These are phyloP conservation scores for Ceratina japonica DNA, from an alignment of 1,140 invertebrate species.

Conservation along the genomic window DNA sequence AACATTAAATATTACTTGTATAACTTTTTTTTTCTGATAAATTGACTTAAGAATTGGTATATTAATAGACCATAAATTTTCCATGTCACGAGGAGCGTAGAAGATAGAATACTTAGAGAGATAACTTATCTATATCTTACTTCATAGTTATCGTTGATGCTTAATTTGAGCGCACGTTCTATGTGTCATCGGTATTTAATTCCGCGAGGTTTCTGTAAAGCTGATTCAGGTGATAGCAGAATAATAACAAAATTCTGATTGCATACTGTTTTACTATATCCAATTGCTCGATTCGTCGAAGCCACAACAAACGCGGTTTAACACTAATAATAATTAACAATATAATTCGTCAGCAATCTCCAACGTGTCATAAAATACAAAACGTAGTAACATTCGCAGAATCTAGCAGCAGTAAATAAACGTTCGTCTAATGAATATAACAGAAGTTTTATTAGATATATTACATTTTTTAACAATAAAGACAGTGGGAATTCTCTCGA, in stretches of 20 bases:
- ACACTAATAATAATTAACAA: too few species aligned
- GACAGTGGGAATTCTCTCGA: constrained; percentile 52
- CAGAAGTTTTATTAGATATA: constrained; percentile 63
- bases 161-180: neutral
- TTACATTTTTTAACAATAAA: constrained; percentile 64
- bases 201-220: neutral
- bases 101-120: neutral
- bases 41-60: neutral
- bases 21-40: too few species aligned
- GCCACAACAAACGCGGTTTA: too few species aligned
- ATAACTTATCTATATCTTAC: constrained; percentile 12
- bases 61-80: neutral
- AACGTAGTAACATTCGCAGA: too few species aligned
- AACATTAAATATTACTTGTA: too few species aligned
- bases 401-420: neutral
- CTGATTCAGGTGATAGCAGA: neutral
- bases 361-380: too few species aligned
- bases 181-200: neutral
- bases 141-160: neutral
- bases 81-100: neutral
- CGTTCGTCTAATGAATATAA: constrained; percentile 49
- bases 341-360: too few species aligned
- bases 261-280: neutral
- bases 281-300: neutral
- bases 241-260: neutral